phyloP scores from a whole-genome alignment of 2,113 vertebrate genomes.

The Gopherus flavomarginatus region DNA sequence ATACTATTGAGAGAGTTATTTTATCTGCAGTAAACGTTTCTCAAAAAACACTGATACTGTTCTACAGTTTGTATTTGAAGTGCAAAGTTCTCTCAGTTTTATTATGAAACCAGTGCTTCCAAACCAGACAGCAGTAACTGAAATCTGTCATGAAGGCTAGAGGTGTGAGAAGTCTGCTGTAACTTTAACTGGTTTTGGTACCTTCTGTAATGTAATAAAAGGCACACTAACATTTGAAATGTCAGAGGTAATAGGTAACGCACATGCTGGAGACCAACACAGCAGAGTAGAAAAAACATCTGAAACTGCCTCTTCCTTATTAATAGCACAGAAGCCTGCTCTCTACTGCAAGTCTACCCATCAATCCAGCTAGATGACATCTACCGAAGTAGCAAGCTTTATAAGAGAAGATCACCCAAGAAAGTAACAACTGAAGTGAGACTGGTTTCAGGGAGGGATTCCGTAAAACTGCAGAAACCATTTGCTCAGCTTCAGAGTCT shows the following conservation, averaged over 20 bases:
- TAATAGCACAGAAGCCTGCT: background rate
- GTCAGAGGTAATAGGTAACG: background rate
- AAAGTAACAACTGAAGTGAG: background rate
- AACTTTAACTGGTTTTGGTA: background rate
- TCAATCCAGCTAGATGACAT: rapidly evolving
- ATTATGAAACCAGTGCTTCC: background rate
- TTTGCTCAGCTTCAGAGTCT: background rate
- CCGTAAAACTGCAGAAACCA: background rate
- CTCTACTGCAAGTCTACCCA: background rate
- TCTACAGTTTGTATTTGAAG: background rate
- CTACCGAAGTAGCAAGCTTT: background rate
- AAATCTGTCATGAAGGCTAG: rapidly evolving
- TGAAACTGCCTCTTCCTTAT: background rate
- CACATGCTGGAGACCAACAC: background rate
- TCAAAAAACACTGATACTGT: background rate
- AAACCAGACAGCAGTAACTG: background rate
- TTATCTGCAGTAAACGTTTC: background rate
- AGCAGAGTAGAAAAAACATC: background rate
- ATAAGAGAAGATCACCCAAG: background rate
- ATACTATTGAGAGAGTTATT: background rate
- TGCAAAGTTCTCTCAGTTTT: background rate
- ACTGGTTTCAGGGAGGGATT: background rate
- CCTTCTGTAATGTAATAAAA: background rate
- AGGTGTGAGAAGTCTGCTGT: rapidly evolving
- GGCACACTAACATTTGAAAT: background rate